These are phyloP conservation scores for Zaprionus lineosus DNA, from an alignment of 2,888 invertebrate species.

Conservation along the genomic window DNA sequence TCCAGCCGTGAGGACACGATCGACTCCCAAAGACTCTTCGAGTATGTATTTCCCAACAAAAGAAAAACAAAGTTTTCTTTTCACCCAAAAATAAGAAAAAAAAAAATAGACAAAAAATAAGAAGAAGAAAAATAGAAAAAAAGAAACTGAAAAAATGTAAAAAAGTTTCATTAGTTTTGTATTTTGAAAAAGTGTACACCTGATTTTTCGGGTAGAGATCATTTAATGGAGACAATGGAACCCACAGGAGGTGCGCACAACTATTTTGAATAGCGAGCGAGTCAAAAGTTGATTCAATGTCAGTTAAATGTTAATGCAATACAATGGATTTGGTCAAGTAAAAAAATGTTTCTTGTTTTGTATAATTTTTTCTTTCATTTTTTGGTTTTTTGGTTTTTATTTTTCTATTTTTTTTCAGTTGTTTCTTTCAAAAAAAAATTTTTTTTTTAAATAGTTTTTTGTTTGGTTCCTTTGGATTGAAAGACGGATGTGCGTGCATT, in stretches of 20 bases:
- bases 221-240: slow-evolving; percentile 47
- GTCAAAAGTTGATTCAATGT: slow-evolving; percentile 17
- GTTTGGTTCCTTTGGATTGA: slow-evolving; percentile 32
- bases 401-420: too few species aligned
- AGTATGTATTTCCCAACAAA: slow-evolving; percentile 42
- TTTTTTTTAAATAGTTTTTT: too few species aligned
- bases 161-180: slow-evolving; percentile 66
- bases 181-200: slow-evolving; percentile 44
- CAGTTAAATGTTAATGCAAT: slow-evolving; percentile 12
- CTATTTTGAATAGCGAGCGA: slow-evolving; percentile 60
- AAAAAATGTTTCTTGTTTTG: too few species aligned
- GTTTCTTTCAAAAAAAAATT: too few species aligned
- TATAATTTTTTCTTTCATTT: too few species aligned
- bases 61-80: slow-evolving; percentile 43
- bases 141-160: too few species aligned
- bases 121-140: too few species aligned
- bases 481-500: slow-evolving; percentile 68
- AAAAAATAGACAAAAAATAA: too few species aligned
- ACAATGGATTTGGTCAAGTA: slow-evolving; percentile 37
- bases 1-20: slow-evolving; percentile 73
- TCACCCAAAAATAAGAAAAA: not conserved
- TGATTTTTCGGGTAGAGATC: slow-evolving; percentile 47
- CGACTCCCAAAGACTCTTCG: slow-evolving; percentile 51
- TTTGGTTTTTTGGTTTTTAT: too few species aligned
- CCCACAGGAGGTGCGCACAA: slow-evolving; percentile 63